Percentiles rank a stretch among this genome's conserved stretches.
Conservation (phyloP, 2,113 vertebrate species). For the Pampusana beccarii region DNA sequence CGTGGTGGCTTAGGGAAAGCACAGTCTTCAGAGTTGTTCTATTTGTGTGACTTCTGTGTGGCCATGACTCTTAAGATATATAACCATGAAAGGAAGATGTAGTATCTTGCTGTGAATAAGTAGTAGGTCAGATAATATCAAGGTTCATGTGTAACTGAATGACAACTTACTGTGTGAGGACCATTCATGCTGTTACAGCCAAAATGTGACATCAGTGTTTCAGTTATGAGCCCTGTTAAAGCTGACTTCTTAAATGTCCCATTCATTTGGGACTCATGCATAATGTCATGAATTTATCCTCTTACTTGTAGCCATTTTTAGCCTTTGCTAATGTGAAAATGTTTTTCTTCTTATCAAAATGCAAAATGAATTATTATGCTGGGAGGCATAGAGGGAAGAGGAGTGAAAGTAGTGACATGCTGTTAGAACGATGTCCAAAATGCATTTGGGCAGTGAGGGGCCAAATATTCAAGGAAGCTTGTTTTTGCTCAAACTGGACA, state of each 20-base stretch:
- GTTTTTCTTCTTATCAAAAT: neutral
- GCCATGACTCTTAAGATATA: neutral
- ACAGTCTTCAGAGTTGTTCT: neutral
- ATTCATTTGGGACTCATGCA: neutral
- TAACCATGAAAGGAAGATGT: neutral
- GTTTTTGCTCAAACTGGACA: neutral
- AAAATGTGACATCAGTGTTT: neutral
- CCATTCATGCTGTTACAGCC: neutral
- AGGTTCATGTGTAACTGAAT: neutral
- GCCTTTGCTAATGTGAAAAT: neutral
- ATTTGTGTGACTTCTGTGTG: constrained; percentile 24
- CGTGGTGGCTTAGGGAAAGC: neutral
- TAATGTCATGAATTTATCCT: neutral
- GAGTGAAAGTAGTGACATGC: neutral
- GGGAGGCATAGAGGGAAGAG: neutral
- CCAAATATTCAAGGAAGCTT: neutral
- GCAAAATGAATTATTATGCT: neutral
- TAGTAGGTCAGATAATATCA: constrained; percentile 32
- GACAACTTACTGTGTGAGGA: neutral
- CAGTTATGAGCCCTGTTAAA: neutral
- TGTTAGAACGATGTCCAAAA: neutral
- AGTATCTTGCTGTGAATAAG: neutral
- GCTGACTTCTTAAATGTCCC: neutral
- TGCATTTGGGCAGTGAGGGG: neutral
- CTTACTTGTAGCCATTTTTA: neutral